A percentile compares a stretch with the other conserved stretches of the same genome.
phyloP scores from a whole-genome alignment of 2,113 vertebrate genomes.

The Ascaphus truei region DNA sequence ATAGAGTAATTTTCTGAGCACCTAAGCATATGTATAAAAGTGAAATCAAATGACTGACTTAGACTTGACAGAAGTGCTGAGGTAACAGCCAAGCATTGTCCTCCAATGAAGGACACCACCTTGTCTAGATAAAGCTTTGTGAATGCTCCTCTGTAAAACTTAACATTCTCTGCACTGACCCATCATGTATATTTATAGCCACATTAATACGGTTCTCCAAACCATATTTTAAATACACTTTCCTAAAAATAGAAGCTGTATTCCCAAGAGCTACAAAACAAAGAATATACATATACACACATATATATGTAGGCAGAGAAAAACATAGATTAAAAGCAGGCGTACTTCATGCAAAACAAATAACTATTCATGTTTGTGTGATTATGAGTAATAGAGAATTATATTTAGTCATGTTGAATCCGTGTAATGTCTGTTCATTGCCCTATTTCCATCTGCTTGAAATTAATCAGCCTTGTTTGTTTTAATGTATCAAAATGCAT shows the following conservation, averaged over 20 bases:
- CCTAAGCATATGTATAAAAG: constrained; percentile 96
- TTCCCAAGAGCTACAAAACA: constrained; percentile 27
- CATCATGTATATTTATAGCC: constrained; percentile 44
- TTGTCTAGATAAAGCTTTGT: constrained; percentile 59
- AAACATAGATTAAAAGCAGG: constrained; percentile 25
- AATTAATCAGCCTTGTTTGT: constrained; percentile 23
- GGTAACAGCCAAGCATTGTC: constrained; percentile 73
- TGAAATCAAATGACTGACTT: constrained; percentile 88
- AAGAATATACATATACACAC: constrained; percentile 10
- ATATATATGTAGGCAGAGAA: constrained; percentile 12
- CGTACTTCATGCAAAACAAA: constrained; percentile 34
- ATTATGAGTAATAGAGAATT: constrained; percentile 29
- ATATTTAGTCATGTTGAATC: constrained; percentile 31
- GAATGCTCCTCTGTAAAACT: constrained; percentile 45
- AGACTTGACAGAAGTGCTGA: constrained; percentile 97
- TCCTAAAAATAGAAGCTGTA: constrained; percentile 32
- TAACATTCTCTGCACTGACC: constrained; percentile 39
- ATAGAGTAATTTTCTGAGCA: constrained; percentile 78
- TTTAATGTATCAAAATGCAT: constrained; percentile 20
- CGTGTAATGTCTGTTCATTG: constrained; percentile 21
- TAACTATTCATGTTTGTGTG: constrained; percentile 19
- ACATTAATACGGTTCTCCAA: constrained; percentile 28
- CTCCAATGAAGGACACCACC: constrained; percentile 68
- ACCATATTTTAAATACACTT: not conserved
- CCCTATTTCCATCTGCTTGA: constrained; percentile 24